Base-by-base conservation (phyloP, 2,797 vertebrate genomes). In the Neosilurus mollespiculum region DNA sequence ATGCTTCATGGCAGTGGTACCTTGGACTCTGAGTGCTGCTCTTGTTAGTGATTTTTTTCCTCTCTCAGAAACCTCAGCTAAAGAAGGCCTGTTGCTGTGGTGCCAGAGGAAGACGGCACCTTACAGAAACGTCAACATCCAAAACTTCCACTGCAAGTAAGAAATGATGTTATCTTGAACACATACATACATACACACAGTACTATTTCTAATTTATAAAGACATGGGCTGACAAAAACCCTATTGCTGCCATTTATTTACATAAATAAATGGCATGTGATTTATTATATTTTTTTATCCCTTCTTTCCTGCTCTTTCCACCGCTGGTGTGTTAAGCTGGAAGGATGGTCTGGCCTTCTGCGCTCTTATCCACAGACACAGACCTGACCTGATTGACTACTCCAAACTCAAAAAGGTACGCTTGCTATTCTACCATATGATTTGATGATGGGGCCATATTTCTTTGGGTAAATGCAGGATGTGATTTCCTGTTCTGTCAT, bases 351-450 rank as follows among this genome's bases (percentile, higher is more conserved):
- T 96, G 78, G 96, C 94, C 84, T 93, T 96, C 90, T 96, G 96
- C 89, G 95, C 95, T 7, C 95, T 96, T 90, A 96, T 96, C 92
- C 96, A 96, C 91, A 94, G 96, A 93, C 96, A 96, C 91, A 95
- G 96, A 88, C 96, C 96, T 9, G 96, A 96, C 92, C 96, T 96
- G 93, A 95, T 96, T 91, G 96, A 96, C 94, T 96, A 95, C 94
- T 93, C 95, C 92, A 96, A 96, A 93, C 94, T 96, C 87, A 95
- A 95, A 90, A 96, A 96, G 95, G 95, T 96, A 67, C n/a, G 65
- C 26, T 65, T 24, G 22, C 14, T 76, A n/a, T 61, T 49, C 69
- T 59, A 73, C 15, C 3, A 54, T 26, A 72, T 53, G 5, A 5
- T 16, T 26, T 53, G 12, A 24, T n/a, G n/a, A 26, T 54, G 24